Evolutionary conservation across 1,140 invertebrate species (phyloP).

Genomic region (Neodiprion virginianus): DNA sequence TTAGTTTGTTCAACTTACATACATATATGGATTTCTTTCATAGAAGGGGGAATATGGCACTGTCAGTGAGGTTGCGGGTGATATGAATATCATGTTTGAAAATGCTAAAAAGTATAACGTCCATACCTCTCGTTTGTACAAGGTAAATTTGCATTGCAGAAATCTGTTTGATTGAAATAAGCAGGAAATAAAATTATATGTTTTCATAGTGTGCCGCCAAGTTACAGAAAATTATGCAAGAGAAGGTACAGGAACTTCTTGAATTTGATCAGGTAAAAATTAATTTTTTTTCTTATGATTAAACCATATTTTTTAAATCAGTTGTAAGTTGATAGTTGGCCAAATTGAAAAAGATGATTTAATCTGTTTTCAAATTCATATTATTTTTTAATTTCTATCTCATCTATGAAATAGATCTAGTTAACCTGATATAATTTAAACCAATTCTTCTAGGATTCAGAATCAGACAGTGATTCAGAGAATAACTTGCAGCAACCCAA

Average conservation of each 20-base stretch:
- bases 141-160: slow-evolving; percentile 60
- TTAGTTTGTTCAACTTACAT: no score
- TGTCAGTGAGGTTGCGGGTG: slow-evolving; percentile 88
- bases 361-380: slow-evolving; percentile 12
- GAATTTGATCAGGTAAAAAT: slow-evolving; percentile 75
- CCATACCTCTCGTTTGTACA: slow-evolving; percentile 86
- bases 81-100: slow-evolving; percentile 98
- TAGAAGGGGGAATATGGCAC: slow-evolving; percentile 83
- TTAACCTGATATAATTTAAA: slow-evolving; percentile 19
- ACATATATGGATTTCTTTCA: slow-evolving; percentile 34
- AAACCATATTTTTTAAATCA: slow-evolving; percentile 12
- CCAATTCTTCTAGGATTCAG: slow-evolving; percentile 56
- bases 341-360: no score
- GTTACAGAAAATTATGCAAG: slow-evolving; percentile 84
- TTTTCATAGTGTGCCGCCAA: slow-evolving; percentile 75
- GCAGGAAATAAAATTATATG: slow-evolving; percentile 1
- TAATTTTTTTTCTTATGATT: slow-evolving; percentile 17
- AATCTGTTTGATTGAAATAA: slow-evolving; percentile 17
- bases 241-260: slow-evolving; percentile 83
- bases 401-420: slow-evolving; percentile 21
- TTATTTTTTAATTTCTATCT: slow-evolving; percentile 20
- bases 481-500: slow-evolving; percentile 53
- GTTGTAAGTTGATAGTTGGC: not conserved
- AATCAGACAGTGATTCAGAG: slow-evolving; percentile 64
- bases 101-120: slow-evolving; percentile 96